phyloP scores from a whole-genome alignment of 2,113 vertebrate genomes.

The Callithrix jacchus region DNA sequence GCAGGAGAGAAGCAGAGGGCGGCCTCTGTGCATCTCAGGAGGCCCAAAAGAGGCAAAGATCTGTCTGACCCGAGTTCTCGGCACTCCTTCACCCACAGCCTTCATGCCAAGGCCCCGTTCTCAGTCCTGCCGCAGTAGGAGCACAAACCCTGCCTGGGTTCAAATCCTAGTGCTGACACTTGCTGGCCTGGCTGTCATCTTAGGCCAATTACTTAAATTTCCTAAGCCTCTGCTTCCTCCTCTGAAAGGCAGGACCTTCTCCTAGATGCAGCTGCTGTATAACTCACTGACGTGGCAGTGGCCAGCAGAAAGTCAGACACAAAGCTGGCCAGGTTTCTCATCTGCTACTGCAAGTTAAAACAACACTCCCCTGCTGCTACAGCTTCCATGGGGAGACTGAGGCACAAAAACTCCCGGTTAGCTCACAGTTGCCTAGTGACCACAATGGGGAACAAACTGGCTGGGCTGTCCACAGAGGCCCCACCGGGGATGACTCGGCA shows the following conservation, averaged over 20 bases:
- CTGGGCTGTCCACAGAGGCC: neutral
- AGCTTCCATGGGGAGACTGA: neutral
- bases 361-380: neutral
- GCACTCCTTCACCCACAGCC: neutral
- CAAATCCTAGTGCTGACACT: accelerated
- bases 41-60: neutral
- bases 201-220: neutral
- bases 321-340: neutral
- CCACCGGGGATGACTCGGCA: accelerated
- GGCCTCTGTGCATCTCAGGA: neutral
- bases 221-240: conserved; percentile 4
- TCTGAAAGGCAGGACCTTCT: neutral
- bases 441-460: accelerated
- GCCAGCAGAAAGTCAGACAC: neutral
- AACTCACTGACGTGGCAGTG: accelerated
- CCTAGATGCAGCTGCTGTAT: neutral
- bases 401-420: neutral
- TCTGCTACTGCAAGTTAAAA: neutral
- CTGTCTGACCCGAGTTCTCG: accelerated
- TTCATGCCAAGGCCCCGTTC: neutral
- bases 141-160: neutral
- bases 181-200: neutral
- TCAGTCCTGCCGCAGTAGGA: accelerated
- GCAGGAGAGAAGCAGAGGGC: neutral
- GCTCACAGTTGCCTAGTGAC: neutral